These are phyloP conservation scores for Penaeus japonicus DNA, from an alignment of 1,140 invertebrate species.

Conservation along the genomic window DNA sequence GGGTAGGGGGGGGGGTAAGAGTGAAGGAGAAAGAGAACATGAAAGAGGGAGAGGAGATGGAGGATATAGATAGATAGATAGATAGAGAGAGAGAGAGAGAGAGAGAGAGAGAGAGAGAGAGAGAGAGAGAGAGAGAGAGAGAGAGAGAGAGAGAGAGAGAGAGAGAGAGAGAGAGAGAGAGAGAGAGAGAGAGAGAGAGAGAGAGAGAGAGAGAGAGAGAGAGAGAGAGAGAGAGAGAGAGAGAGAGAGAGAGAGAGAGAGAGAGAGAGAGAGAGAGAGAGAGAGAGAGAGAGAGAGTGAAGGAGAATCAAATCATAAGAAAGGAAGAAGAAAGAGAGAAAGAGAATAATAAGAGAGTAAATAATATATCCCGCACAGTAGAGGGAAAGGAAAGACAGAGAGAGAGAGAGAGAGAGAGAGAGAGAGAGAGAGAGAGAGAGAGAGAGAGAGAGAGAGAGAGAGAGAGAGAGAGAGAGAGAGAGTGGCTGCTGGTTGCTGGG, in stretches of 20 bases:
- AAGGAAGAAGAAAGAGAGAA: too few species aligned
- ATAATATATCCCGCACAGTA: too few species aligned
- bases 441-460: not conserved
- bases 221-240: not conserved
- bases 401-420: not conserved
- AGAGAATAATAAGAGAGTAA: not conserved
- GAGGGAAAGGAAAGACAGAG: not conserved
- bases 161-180: not conserved
- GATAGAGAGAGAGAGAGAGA: not conserved
- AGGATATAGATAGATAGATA: not conserved
- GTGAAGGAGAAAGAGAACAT: not conserved
- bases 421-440: not conserved
- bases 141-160: not conserved
- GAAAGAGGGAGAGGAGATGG: too few species aligned
- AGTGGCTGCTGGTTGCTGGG: too few species aligned
- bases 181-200: not conserved
- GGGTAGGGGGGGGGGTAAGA: too few species aligned
- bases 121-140: not conserved
- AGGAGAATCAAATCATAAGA: not conserved
- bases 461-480: not conserved
- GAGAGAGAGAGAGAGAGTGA: not conserved
- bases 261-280: not conserved
- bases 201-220: not conserved
- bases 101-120: not conserved
- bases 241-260: not conserved